These are phyloP conservation scores for Rhagologus leucostigma DNA, from an alignment of 2,113 vertebrate species.

Conservation along the genomic window DNA sequence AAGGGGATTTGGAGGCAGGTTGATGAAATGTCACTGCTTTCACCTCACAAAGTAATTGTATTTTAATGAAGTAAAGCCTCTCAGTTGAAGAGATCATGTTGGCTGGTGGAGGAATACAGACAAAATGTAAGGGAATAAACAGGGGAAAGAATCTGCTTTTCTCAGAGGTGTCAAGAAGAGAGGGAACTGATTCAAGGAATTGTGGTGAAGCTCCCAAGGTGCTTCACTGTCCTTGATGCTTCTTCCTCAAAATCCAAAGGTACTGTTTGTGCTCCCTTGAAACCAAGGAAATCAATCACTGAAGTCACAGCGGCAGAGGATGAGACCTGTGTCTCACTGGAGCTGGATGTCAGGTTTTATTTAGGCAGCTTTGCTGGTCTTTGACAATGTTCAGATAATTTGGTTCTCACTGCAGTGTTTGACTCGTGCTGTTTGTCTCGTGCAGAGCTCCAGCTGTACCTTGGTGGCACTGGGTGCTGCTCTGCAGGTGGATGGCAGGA, in stretches of 20 bases:
- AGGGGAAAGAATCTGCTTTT: background rate
- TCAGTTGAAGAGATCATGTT: background rate
- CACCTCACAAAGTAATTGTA: background rate
- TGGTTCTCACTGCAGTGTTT: background rate
- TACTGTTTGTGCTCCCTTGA: background rate
- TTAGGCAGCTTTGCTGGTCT: background rate
- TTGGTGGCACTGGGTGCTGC: background rate
- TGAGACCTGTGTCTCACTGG: background rate
- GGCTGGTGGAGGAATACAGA: background rate
- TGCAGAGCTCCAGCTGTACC: background rate
- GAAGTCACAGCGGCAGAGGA: background rate
- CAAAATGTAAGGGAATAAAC: background rate
- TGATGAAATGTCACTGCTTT: background rate
- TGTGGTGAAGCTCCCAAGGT: background rate
- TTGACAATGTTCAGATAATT: background rate
- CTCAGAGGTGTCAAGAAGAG: background rate
- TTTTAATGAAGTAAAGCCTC: background rate
- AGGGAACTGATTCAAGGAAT: background rate
- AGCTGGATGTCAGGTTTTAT: background rate
- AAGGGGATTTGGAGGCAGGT: background rate
- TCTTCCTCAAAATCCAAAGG: background rate
- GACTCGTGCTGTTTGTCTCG: rapidly evolving
- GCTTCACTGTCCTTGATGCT: background rate
- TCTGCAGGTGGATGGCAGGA: background rate
- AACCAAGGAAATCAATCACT: background rate